A percentile compares a stretch with the other conserved stretches of the same genome.
These are phyloP conservation scores for Helicoverpa zea DNA, from an alignment of 1,140 invertebrate genomes.

Conservation along the genomic window DNA sequence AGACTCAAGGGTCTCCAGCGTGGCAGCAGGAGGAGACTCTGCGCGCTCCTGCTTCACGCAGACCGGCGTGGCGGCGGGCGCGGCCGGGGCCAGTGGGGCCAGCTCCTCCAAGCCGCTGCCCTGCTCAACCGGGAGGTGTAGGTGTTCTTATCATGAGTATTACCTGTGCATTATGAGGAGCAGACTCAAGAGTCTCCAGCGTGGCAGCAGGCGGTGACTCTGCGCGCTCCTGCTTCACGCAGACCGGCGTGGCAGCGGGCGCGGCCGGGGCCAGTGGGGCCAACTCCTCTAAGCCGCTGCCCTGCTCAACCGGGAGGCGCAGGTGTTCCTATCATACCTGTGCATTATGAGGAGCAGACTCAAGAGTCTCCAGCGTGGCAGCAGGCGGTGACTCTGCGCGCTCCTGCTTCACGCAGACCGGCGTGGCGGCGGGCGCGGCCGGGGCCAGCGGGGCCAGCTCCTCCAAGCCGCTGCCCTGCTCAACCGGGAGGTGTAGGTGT, in stretches of 20 bases:
- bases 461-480: slow-evolving; percentile 61
- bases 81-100: slow-evolving; percentile 72
- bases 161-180: slow-evolving; percentile 52
- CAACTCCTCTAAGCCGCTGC: slow-evolving; percentile 66
- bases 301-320: slow-evolving; percentile 4
- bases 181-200: slow-evolving; percentile 72
- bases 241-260: slow-evolving; percentile 75
- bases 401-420: slow-evolving; percentile 70
- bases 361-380: slow-evolving; percentile 66
- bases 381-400: slow-evolving; percentile 64
- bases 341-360: slow-evolving; percentile 64
- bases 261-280: slow-evolving; percentile 72
- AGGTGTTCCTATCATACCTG: neutral
- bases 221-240: slow-evolving; percentile 64
- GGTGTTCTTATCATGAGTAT: neutral
- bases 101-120: slow-evolving; percentile 66
- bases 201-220: slow-evolving; percentile 64
- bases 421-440: slow-evolving; percentile 74
- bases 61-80: slow-evolving; percentile 75
- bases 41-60: slow-evolving; percentile 65
- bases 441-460: slow-evolving; percentile 72
- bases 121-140: neutral
- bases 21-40: slow-evolving; percentile 64
- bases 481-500: neutral
- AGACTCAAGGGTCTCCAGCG: slow-evolving; percentile 71